These are phyloP conservation scores for Campoletis raptor DNA, from an alignment of 2,888 invertebrate species.

Conservation along the genomic window DNA sequence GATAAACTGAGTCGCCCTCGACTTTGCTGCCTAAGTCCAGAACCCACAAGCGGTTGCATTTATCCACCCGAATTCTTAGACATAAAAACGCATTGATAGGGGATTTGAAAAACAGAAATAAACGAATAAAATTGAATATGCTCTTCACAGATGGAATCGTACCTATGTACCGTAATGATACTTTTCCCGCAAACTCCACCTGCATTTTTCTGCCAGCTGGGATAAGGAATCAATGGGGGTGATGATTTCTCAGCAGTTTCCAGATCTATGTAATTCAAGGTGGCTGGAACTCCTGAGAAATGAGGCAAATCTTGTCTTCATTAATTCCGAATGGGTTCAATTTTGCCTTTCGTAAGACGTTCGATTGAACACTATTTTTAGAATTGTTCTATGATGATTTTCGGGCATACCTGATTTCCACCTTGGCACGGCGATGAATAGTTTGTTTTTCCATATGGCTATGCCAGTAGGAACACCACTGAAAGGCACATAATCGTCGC, in stretches of 20 bases:
- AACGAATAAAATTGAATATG: not conserved
- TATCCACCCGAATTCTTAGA: constrained; percentile 1
- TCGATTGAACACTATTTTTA: not conserved
- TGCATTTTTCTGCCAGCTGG: constrained; percentile 4
- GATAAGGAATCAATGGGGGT: constrained; percentile 2
- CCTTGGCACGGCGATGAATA: constrained; percentile 1
- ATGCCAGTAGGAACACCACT: not conserved
- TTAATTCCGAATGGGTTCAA: not conserved
- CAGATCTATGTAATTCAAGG: not conserved
- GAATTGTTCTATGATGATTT: not conserved
- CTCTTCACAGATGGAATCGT: not conserved
- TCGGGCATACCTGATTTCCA: not conserved
- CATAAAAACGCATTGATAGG: not conserved
- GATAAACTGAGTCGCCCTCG: not conserved
- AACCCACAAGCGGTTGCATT: constrained; percentile 20
- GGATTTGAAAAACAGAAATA: not conserved
- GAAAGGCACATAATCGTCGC: not conserved
- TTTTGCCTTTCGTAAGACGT: not conserved
- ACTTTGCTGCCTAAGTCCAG: not conserved
- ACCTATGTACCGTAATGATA: not conserved
- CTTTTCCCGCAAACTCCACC: not conserved
- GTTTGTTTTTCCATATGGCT: constrained; percentile 22
- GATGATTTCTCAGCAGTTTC: not conserved
- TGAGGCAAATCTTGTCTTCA: not conserved
- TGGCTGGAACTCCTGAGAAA: constrained; percentile 9